Evolutionary conservation across 1,140 invertebrate genomes (phyloP).

Genomic region (Nixonia krombeini): DNA sequence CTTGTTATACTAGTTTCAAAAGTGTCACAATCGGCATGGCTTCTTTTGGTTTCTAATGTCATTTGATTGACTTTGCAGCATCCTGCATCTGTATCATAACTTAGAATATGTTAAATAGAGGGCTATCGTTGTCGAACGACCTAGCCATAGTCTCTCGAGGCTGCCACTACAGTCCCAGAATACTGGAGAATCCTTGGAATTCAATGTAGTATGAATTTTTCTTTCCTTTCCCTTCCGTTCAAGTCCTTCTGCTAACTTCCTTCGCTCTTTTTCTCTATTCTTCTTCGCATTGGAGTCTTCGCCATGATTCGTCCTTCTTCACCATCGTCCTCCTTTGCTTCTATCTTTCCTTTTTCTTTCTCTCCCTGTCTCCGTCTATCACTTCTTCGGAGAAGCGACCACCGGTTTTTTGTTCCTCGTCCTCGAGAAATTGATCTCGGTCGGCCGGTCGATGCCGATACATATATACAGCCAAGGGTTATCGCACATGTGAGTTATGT

Average conservation of each 20-base stretch:
- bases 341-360: conserved; percentile 12
- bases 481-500: not conserved
- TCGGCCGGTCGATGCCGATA: conserved; percentile 52
- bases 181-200: conserved; percentile 47
- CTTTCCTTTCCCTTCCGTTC: conserved; percentile 19
- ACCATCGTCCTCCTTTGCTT: conserved; percentile 9
- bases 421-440: conserved; percentile 54
- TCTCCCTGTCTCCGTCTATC: conserved; percentile 30
- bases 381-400: conserved; percentile 51
- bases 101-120: no score
- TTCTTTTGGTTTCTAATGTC: no score
- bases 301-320: conserved; percentile 11
- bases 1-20: no score
- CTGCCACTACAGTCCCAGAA: conserved; percentile 8
- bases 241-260: conserved; percentile 10
- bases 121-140: conserved; percentile 49
- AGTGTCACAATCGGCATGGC: no score
- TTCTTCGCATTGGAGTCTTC: conserved; percentile 13
- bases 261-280: conserved; percentile 18
- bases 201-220: conserved; percentile 27
- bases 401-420: conserved; percentile 49
- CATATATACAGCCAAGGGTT: conserved; percentile 18
- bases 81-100: no score
- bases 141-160: no score
- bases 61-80: no score